phyloP scores from a whole-genome alignment of 1,140 invertebrate species.

The Triops longicaudatus region DNA sequence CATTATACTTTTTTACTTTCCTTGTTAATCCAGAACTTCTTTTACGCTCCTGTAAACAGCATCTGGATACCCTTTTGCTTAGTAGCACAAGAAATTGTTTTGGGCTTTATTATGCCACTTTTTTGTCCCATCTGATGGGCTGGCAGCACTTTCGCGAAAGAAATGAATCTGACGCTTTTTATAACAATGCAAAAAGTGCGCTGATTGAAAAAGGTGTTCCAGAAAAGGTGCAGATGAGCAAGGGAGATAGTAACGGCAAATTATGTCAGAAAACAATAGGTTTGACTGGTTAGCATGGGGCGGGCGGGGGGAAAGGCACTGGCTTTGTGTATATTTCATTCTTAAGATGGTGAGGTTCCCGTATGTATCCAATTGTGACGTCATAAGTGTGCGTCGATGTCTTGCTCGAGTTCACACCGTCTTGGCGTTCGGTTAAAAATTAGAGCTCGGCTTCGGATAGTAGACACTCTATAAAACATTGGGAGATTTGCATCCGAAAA shows the following conservation, averaged over 20 bases:
- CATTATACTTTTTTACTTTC: too few species aligned
- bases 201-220: too few species aligned
- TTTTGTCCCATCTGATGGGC: too few species aligned
- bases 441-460: neutral
- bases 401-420: slow-evolving; percentile 5
- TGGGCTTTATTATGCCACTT: too few species aligned
- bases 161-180: too few species aligned
- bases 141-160: too few species aligned
- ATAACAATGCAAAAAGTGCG: too few species aligned
- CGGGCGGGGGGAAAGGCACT: neutral
- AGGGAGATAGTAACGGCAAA: neutral
- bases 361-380: neutral
- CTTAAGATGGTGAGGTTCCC: neutral
- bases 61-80: too few species aligned
- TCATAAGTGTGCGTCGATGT: neutral
- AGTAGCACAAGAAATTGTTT: too few species aligned
- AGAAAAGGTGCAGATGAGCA: neutral
- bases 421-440: neutral
- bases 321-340: neutral
- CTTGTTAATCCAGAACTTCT: too few species aligned
- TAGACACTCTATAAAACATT: neutral
- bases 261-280: neutral
- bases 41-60: too few species aligned
- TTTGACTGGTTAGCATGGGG: neutral
- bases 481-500: neutral